Conservation (phyloP, 2,888 invertebrate genomes). For the Diarsia mendica region DNA sequence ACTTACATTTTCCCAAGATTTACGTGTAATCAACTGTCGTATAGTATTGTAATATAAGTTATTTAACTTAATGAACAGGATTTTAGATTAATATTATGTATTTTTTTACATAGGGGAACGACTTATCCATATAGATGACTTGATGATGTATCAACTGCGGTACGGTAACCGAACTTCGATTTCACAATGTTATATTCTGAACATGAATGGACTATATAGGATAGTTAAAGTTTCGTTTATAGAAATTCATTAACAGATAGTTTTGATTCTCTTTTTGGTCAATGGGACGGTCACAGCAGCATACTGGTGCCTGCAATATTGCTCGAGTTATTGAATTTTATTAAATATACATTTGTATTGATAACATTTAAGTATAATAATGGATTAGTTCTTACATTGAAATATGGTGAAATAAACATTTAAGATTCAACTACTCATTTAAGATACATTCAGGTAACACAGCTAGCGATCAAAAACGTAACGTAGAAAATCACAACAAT, state of each 20-base stretch:
- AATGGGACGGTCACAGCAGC: slow-evolving; percentile 77
- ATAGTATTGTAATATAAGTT: slow-evolving; percentile 63
- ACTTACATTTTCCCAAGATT: slow-evolving; percentile 70
- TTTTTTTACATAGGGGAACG: slow-evolving; percentile 54
- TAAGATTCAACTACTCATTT: slow-evolving; percentile 57
- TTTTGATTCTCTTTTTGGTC: slow-evolving; percentile 69
- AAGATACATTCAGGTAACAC: slow-evolving; percentile 67
- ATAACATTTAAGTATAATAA: slow-evolving; percentile 45
- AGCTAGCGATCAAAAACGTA: slow-evolving; percentile 84
- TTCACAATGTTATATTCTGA: slow-evolving; percentile 37
- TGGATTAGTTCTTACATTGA: slow-evolving; percentile 55
- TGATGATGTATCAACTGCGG: slow-evolving; percentile 58
- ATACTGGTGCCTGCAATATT: slow-evolving; percentile 57
- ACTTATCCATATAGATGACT: slow-evolving; percentile 62
- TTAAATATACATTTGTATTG: slow-evolving; percentile 45
- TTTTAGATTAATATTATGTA: slow-evolving; percentile 50
- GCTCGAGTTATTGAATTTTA: slow-evolving; percentile 48
- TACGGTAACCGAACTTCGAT: slow-evolving; percentile 53
- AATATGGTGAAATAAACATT: slow-evolving; percentile 55
- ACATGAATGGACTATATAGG: slow-evolving; percentile 25
- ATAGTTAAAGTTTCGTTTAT: slow-evolving; percentile 39
- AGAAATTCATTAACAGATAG: slow-evolving; percentile 55
- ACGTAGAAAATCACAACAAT: slow-evolving; percentile 80
- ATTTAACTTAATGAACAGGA: slow-evolving; percentile 63
- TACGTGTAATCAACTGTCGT: slow-evolving; percentile 63